Conservation (phyloP, 92 coral and sea anemone species). For the Pocillopora meandrina region DNA sequence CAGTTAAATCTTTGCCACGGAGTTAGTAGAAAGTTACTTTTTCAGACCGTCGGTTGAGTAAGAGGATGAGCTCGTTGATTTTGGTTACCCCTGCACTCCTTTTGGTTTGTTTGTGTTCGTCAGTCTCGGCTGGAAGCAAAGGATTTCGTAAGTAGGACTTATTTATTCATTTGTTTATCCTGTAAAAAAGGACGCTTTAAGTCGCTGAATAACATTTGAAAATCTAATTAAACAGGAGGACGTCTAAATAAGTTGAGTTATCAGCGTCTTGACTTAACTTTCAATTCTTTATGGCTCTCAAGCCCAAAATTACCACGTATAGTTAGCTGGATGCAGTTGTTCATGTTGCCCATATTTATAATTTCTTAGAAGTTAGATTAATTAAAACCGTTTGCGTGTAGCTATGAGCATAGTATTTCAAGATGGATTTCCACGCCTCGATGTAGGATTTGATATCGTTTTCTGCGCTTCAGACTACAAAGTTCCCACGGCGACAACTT, state of each 20-base stretch:
- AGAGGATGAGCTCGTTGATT: slow-evolving; percentile 8
- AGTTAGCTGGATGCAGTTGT: too few species aligned
- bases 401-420: background rate
- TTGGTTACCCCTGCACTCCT: background rate
- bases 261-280: too few species aligned
- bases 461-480: background rate
- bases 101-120: background rate
- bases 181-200: background rate
- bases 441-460: background rate
- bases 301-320: too few species aligned
- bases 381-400: too few species aligned
- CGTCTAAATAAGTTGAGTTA: too few species aligned
- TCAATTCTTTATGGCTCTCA: too few species aligned
- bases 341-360: too few species aligned
- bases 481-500: too few species aligned
- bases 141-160: slow-evolving; percentile 33
- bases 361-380: too few species aligned
- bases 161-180: background rate
- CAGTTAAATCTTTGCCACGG: background rate
- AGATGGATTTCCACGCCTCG: background rate
- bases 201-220: too few species aligned
- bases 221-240: too few species aligned
- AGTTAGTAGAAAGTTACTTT: background rate
- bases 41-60: background rate
- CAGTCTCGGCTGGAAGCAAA: slow-evolving; percentile 1